Base-by-base conservation (phyloP, 2,888 invertebrate species). In the Amphipyra berbera region DNA sequence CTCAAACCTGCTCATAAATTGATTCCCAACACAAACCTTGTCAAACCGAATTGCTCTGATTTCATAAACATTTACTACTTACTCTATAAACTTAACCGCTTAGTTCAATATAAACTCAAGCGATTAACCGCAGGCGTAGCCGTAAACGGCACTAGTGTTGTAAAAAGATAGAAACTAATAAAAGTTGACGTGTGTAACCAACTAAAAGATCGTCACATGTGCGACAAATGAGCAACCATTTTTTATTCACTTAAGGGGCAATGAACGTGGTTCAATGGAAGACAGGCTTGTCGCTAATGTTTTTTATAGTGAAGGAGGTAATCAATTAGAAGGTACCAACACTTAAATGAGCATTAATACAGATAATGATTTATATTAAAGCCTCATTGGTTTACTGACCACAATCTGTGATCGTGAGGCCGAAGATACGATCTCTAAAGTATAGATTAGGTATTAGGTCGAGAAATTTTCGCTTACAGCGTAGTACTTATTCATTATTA, bases 211-310 rank as follows among this genome's bases (percentile, higher is more conserved):
- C 81, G 81, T 86, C 89, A 90, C 87, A 87, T 90, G 90, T 85
- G 85, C 62, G 72, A 82, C 88, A 87, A 89, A 90, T 88, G 86
- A 81, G 63, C 76, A 81, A 71, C 78, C 83, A 87, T 89, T 89
- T 91, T 90, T 90, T 88, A 88, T 85, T 56, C 53, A 53, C 38
- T 45, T 27, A 81, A 61, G 10, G 85, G 76, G 79, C 86, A 80
- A 64, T 69, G 82, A 85, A 76, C 86, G 47, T 7, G 12, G 41
- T 44, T 57, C 21, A 48, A 8, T 35, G 68, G 49, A 27, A 60
- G 35, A 42, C 13, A 41, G 15, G 55, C 15, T 53, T 21, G 53
- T 45, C 40, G n/a, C 14, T 48, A 12, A 30, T 9, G 8, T 55
- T 69, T 68, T 59, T 52, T 68, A 30, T 61, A 38, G 0, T 35